Evolutionary conservation across 2,113 vertebrate species (phyloP).

Genomic region (Phylloscopus trochiloides): DNA sequence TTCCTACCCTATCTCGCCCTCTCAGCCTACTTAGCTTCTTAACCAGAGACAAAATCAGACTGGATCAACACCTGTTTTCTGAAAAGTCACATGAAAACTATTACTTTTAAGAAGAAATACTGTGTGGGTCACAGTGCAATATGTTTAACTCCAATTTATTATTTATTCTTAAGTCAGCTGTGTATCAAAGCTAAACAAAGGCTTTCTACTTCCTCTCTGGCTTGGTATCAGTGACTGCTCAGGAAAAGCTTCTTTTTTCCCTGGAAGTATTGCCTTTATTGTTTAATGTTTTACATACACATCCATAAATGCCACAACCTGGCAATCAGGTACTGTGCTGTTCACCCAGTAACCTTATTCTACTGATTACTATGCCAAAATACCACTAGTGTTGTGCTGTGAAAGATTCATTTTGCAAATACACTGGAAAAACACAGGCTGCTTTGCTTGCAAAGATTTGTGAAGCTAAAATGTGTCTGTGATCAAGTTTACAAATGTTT

Average conservation of each 20-base stretch:
- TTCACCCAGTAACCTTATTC: not conserved
- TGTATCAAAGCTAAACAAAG: not conserved
- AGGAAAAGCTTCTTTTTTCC: not conserved
- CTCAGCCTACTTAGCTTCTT: not conserved
- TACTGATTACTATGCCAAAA: not conserved
- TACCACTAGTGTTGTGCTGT: not conserved
- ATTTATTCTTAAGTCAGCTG: not conserved
- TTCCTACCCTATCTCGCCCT: not conserved
- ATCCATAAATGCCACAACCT: not conserved
- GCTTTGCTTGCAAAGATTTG: not conserved
- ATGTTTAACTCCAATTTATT: not conserved
- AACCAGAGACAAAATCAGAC: not conserved
- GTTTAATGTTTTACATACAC: not conserved
- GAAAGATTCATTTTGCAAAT: not conserved
- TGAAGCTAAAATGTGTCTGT: not conserved
- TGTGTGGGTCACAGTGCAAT: not conserved
- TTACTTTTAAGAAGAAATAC: not conserved
- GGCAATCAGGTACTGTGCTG: not conserved
- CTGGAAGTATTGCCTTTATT: not conserved
- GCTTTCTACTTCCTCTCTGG: not conserved
- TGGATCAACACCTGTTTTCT: not conserved
- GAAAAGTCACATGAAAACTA: not conserved
- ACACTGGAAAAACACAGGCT: not conserved
- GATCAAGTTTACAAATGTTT: not conserved
- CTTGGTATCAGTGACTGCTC: not conserved